A percentile compares a stretch with the other conserved stretches of the same genome.
Evolutionary conservation across 2,113 vertebrate genomes (phyloP).

Genomic region (Hypocryptadius cinnamomeus): DNA sequence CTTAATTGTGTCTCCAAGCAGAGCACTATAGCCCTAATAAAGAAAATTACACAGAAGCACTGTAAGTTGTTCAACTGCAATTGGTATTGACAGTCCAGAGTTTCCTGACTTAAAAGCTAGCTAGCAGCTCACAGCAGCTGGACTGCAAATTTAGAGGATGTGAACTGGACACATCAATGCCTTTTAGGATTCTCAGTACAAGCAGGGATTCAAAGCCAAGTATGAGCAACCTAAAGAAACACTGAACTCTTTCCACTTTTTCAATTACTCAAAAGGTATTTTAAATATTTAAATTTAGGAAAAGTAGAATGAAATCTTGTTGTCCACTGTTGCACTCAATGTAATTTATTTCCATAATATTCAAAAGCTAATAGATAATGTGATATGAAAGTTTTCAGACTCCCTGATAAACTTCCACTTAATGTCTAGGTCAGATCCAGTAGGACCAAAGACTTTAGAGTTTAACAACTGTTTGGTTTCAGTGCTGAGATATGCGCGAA

Average conservation of each 20-base stretch:
- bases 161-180: background rate
- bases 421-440: background rate
- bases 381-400: background rate
- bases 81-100: background rate
- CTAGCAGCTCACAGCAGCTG: background rate
- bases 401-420: background rate
- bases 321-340: background rate
- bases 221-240: background rate
- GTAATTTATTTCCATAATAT: background rate
- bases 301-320: background rate
- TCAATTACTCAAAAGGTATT: background rate
- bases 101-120: background rate
- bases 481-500: background rate
- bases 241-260: background rate
- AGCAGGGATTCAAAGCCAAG: background rate
- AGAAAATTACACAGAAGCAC: background rate
- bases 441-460: background rate
- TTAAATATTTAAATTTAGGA: background rate
- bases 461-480: background rate
- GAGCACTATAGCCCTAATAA: background rate
- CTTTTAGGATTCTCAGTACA: background rate
- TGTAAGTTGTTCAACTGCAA: background rate
- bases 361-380: background rate
- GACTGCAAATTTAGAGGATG: background rate
- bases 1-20: background rate